Percentiles rank a stretch among this genome's conserved stretches.
Evolutionary conservation across 2,113 vertebrate genomes (phyloP).

Genomic region (Pycnonotus jocosus): DNA sequence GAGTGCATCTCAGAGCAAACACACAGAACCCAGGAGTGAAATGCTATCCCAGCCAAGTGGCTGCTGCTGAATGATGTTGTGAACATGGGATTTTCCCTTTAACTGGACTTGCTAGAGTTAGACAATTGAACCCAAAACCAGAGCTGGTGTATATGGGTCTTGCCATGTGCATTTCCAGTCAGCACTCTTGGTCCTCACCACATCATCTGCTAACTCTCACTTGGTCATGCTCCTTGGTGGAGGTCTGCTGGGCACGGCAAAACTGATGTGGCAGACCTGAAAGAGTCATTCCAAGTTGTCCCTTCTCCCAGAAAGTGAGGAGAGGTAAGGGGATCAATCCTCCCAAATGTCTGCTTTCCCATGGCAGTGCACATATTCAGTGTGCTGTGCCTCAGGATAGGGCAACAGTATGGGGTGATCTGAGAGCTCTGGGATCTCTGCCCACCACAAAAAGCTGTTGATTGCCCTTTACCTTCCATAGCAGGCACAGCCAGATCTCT

Average conservation of each 20-base stretch:
- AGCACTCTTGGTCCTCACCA: not conserved
- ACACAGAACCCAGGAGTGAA: not conserved
- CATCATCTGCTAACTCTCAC: not conserved
- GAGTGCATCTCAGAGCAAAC: not conserved
- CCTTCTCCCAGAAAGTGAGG: not conserved
- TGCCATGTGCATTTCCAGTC: accelerated
- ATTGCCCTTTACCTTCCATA: not conserved
- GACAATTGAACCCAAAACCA: not conserved
- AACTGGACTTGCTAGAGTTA: not conserved
- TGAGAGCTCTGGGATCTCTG: not conserved
- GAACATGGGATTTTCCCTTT: not conserved
- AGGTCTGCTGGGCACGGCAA: not conserved
- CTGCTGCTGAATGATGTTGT: not conserved
- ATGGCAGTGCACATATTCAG: not conserved
- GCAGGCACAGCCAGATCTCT: not conserved
- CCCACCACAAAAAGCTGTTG: not conserved
- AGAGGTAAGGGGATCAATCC: not conserved
- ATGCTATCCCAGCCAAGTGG: not conserved
- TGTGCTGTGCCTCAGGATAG: not conserved
- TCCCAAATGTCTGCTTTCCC: not conserved
- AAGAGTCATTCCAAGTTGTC: not conserved
- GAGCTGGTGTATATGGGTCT: not conserved
- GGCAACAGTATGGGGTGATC: not conserved
- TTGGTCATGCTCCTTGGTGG: not conserved
- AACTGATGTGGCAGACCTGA: not conserved